Conservation (phyloP, 2,888 invertebrate species). For the Cephus pulcher region DNA sequence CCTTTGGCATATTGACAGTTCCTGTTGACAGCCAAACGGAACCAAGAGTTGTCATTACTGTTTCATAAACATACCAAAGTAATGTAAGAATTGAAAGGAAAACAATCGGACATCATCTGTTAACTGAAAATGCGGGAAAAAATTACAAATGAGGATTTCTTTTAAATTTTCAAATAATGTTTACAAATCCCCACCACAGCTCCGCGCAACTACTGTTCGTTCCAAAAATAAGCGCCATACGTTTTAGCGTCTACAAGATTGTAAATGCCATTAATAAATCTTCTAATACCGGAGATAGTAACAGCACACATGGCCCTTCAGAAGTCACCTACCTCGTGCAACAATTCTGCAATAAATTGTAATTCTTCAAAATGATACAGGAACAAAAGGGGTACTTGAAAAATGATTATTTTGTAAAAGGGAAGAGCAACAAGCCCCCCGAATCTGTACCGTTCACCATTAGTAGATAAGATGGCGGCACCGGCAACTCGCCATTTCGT, state of each 20-base stretch:
- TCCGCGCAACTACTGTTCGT: constrained; percentile 3
- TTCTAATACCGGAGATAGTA: not conserved
- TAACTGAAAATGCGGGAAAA: not conserved
- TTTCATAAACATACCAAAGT: no score
- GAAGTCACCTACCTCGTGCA: not conserved
- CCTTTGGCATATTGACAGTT: constrained; percentile 44
- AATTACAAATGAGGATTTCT: not conserved
- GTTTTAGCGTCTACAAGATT: constrained; percentile 2
- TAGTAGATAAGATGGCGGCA: constrained; percentile 10
- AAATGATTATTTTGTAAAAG: not conserved
- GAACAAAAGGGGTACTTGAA: not conserved
- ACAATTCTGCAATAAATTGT: not conserved
- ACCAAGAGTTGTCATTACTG: not conserved
- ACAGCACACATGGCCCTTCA: not conserved
- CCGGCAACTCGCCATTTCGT: constrained; percentile 6
- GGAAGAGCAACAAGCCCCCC: not conserved
- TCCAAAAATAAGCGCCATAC: constrained; percentile 1
- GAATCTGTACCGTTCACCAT: not conserved
- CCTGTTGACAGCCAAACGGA: not conserved
- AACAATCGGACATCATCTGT: not conserved
- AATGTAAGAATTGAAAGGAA: no score
- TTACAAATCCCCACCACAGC: not conserved
- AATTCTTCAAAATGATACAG: not conserved
- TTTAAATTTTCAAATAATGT: not conserved
- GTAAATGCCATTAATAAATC: not conserved